These are phyloP conservation scores for Lepus americanus DNA, from an alignment of 2,113 vertebrate genomes.

Conservation along the genomic window DNA sequence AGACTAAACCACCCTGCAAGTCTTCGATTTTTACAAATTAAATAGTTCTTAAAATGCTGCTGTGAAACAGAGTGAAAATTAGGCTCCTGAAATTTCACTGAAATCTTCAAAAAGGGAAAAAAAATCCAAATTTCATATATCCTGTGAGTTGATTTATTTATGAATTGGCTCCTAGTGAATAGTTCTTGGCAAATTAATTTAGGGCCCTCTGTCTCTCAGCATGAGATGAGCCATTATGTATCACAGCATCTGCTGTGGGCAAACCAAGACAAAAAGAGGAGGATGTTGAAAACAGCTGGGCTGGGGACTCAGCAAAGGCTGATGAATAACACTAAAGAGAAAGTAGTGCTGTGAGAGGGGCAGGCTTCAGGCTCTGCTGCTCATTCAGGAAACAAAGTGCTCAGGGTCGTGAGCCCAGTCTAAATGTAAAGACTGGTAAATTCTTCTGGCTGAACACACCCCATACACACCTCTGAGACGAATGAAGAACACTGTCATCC, in stretches of 20 bases:
- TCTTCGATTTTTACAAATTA: conserved; percentile 62
- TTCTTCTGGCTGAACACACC: background rate
- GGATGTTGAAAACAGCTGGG: background rate
- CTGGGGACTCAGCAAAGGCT: background rate
- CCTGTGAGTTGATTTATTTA: conserved; percentile 65
- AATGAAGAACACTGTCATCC: background rate
- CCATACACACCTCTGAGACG: background rate
- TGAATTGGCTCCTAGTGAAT: conserved; percentile 62
- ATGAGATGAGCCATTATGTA: conserved; percentile 52
- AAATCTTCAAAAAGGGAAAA: conserved; percentile 63
- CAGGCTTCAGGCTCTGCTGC: background rate
- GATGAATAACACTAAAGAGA: background rate
- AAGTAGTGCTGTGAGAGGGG: background rate
- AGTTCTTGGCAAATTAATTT: conserved; percentile 71
- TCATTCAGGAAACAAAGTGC: background rate
- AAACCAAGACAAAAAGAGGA: conserved; percentile 33
- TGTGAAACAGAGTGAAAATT: conserved; percentile 56
- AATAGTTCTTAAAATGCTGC: conserved; percentile 65
- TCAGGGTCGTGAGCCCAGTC: background rate
- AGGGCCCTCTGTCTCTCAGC: conserved; percentile 4
- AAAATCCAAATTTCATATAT: conserved; percentile 54
- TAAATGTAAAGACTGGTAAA: background rate
- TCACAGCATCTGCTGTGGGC: conserved; percentile 27
- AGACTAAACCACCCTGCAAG: conserved; percentile 34
- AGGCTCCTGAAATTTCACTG: conserved; percentile 61